A percentile compares a stretch with the other conserved stretches of the same genome.
phyloP scores from a whole-genome alignment of 1,140 invertebrate genomes.

The Ctenoplectra terminalis region DNA sequence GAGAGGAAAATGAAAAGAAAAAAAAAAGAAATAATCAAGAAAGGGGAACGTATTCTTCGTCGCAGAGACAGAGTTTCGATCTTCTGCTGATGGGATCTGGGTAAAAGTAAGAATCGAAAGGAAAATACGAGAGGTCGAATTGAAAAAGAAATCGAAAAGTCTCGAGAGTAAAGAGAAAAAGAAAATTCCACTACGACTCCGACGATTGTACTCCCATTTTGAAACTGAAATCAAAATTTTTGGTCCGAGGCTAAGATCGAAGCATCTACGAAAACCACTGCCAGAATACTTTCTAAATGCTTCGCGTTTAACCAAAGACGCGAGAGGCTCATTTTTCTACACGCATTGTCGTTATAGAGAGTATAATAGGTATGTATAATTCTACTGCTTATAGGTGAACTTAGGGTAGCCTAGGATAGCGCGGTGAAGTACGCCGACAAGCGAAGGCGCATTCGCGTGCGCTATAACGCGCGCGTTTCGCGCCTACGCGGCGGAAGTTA shows the following conservation, averaged over 20 bases:
- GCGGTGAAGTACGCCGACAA: conserved; percentile 39
- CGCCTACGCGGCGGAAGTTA: conserved; percentile 1
- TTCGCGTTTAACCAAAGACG: conserved; percentile 81
- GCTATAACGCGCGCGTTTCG: neutral
- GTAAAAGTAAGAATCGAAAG: neutral
- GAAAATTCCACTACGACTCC: conserved; percentile 21
- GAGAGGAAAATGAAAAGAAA: neutral
- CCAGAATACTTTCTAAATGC: conserved; percentile 80
- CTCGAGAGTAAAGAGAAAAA: neutral
- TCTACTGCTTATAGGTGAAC: conserved; percentile 70
- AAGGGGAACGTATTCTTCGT: neutral
- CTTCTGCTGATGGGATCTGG: neutral
- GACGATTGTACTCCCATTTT: conserved; percentile 19
- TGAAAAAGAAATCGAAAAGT: neutral
- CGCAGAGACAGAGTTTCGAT: neutral
- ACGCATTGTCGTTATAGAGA: conserved; percentile 78
- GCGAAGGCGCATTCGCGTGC: neutral
- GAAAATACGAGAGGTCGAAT: neutral
- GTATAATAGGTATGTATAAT: conserved; percentile 68
- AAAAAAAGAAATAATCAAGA: neutral
- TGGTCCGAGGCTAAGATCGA: conserved; percentile 78
- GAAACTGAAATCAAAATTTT: conserved; percentile 79
- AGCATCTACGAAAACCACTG: conserved; percentile 81
- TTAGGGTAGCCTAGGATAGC: conserved; percentile 69
- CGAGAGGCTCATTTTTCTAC: conserved; percentile 83